Base-by-base conservation (phyloP, 35 echinoderm and acorn worm species). In the Hemicentrotus pulcherrimus region DNA sequence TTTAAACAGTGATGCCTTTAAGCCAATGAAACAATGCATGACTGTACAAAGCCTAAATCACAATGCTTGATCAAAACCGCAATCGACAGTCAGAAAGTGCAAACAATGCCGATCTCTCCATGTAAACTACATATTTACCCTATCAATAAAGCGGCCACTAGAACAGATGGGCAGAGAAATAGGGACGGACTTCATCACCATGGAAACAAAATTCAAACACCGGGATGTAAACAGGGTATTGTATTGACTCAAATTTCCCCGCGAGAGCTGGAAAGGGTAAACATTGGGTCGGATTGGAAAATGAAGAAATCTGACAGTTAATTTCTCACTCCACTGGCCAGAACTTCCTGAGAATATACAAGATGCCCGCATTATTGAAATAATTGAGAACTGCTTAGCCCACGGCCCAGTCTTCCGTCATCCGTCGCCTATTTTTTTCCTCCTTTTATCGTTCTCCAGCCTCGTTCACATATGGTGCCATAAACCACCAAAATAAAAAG, bases 241-340 rank as follows among this genome's bases (percentile, higher is more conserved):
- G 65, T 78, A 28, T 78, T 78, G 65, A 78, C 65, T 78, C 65
- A 78, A 78, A 78, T 78, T 78, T n/a, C 65, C 18, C 65, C 65
- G 19, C 19, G 65, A 78, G 65, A 78, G 65, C 19, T 0, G 65
- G 65, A 28, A 78, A 78, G 65, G 65, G 65, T 78, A 78, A 78
- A 78, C 65, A 78, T 78, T 78, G 19, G 65, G 65, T 78, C 65
- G 65, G 61, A 22, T 22, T 78, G 65, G 65, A 78, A 78, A 78
- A 78, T 78, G 65, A 78, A n/a, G 46, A 90, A 90, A 90, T 90
- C 88, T 90, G 88, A 90, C 88, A 90, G 88, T 47, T 90, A 90
- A 90, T 90, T 90, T 90, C 46, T 90, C 88, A 90, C 88, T 90
- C 88, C 88, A 90, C 0, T 90, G 88, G n/a, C 88, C 46, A 90